Evolutionary conservation across 1,140 invertebrate species (phyloP), one percentile per base, ranked within the genome.

Genomic region (Dreissena polymorpha): DNA sequence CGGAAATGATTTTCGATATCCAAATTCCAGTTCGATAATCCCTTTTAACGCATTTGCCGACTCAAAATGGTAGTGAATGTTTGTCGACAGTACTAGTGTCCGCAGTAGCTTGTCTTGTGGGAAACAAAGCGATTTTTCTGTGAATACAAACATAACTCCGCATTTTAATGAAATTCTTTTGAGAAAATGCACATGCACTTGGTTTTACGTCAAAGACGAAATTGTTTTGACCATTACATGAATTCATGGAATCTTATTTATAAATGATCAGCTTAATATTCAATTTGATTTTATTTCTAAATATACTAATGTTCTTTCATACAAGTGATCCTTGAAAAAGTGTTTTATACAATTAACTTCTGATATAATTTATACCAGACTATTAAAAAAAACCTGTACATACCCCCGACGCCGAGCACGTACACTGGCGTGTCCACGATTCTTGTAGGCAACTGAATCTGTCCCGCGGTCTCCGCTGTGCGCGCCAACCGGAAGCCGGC

Each of bases 401-500:
- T 70, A 16, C 86, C 86, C 57, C 89, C 90, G 72, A 82, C 25
- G 14, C 89, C 88, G 0, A 89, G 75, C 16, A 90, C 83, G 83
- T 90, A 91, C 0, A 90, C 84, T 21, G 88, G 86, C 16, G 85
- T 88, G 18, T 89, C 80, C 5, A 91, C 83, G 49, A 89, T 23
- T 53, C 86, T 79, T 14, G 86, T 68, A 12, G 90, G 88, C 13
- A 91, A 74, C 5, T 88, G 64, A 13, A 80, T 68, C 16, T 69
- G n/a, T 2, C 49, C 49, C 16, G 69, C 78, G 16, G 80, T 25
- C 12, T 55, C 21, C 12, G 86, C 18, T 71, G 84, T 84, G 67
- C 86, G 74, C 18, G 86, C 91, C 14, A 92, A 8, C 21, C 92
- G 86, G 86, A 93, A 93, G 23, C 92, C 92, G 69, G 85, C 83